Percentiles rank a stretch among this genome's conserved stretches.
Evolutionary conservation across 2,797 vertebrate genomes (phyloP).

Genomic region (Melanotaenia parkinsoni): DNA sequence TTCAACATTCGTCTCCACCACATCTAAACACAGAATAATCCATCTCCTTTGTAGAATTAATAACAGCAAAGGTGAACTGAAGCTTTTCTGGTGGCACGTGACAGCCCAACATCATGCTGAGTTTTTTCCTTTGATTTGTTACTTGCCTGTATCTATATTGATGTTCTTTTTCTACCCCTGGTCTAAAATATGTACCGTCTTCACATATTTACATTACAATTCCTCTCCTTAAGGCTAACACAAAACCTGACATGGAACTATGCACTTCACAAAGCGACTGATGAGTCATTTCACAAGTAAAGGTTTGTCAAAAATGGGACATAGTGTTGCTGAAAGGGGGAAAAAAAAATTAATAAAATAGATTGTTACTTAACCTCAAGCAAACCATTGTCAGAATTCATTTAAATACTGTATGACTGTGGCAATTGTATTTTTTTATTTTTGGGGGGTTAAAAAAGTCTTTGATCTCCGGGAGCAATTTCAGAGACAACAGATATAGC

Average conservation of each 20-base stretch:
- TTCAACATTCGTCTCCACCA: background rate
- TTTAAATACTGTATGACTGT: conserved; percentile 58
- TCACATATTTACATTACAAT: conserved; percentile 45
- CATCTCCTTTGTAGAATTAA: background rate
- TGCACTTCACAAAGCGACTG: conserved; percentile 51
- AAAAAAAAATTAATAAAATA: conserved; percentile 72
- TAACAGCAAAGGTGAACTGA: background rate
- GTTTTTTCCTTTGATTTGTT: conserved; percentile 1
- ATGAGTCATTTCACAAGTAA: conserved; percentile 67
- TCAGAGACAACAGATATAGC: conserved; percentile 64
- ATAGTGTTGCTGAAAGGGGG: conserved; percentile 43
- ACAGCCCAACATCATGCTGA: background rate
- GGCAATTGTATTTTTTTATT: conserved; percentile 49
- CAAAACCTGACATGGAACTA: conserved; percentile 46
- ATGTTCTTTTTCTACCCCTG: background rate
- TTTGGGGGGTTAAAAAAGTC: conserved; percentile 42
- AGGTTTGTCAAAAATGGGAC: conserved; percentile 65
- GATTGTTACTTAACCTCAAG: conserved; percentile 65
- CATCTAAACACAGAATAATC: background rate
- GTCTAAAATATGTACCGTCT: conserved; percentile 51
- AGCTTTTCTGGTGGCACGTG: background rate
- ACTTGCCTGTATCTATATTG: background rate
- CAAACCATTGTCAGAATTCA: conserved; percentile 58
- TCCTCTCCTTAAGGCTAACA: conserved; percentile 50
- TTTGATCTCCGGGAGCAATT: conserved; percentile 73